phyloP scores from a whole-genome alignment of 2,888 invertebrate genomes.

The Heliconius aoede region DNA sequence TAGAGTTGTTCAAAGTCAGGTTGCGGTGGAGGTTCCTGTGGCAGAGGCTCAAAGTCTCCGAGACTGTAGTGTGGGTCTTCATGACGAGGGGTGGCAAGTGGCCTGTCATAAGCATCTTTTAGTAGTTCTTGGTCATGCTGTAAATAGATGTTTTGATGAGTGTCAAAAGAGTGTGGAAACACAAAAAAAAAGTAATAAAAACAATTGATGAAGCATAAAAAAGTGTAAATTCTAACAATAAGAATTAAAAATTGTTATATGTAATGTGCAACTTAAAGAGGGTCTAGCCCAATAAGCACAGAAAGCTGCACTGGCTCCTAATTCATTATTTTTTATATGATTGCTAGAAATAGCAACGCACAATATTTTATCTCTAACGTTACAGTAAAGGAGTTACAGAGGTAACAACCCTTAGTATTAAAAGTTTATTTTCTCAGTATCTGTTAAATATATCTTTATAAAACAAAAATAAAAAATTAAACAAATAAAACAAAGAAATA shows the following conservation, averaged over 20 bases:
- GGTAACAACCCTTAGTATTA: no score
- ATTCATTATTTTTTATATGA: no score
- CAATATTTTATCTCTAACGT: no score
- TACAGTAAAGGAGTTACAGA: no score
- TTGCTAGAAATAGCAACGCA: no score
- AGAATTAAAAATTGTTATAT: neutral
- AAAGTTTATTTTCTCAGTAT: no score
- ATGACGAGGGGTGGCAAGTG: slow-evolving; percentile 78
- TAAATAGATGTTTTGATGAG: slow-evolving; percentile 27
- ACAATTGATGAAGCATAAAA: neutral
- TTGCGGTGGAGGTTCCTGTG: slow-evolving; percentile 79
- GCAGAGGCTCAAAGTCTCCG: slow-evolving; percentile 79
- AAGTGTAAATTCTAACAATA: neutral
- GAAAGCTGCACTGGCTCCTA: no score
- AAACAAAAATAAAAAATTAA: no score
- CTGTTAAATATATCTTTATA: no score
- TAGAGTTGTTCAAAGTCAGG: slow-evolving; percentile 80
- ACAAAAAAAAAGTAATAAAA: neutral
- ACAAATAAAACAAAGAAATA: no score
- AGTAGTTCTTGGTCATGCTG: slow-evolving; percentile 77
- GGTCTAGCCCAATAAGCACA: no score
- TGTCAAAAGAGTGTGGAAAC: neutral
- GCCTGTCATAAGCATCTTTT: slow-evolving; percentile 78
- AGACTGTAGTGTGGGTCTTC: slow-evolving; percentile 77
- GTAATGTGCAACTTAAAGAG: no score